These are phyloP conservation scores for Sycophaga agraensis DNA, from an alignment of 1,140 invertebrate genomes.

Conservation along the genomic window DNA sequence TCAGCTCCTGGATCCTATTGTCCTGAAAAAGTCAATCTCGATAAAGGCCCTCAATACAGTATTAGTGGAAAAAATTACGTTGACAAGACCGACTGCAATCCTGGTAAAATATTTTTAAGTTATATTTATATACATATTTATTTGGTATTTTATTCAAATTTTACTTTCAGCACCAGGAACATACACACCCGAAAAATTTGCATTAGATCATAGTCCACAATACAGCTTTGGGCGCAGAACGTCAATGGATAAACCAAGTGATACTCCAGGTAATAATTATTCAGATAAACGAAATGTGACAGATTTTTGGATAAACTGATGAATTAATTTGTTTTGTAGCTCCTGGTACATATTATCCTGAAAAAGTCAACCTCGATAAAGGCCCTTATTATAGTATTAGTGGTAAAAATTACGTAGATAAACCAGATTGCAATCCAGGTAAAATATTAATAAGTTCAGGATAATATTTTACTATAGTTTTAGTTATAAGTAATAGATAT, in stretches of 20 bases:
- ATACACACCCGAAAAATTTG: constrained; percentile 36
- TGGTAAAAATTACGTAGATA: constrained; percentile 32
- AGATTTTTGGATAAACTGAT: too few species aligned
- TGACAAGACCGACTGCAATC: constrained; percentile 36
- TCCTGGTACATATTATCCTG: constrained; percentile 38
- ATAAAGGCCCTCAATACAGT: constrained; percentile 34
- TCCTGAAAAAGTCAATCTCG: too few species aligned
- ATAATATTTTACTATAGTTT: too few species aligned
- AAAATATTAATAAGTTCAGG: too few species aligned
- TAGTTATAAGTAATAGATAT: too few species aligned
- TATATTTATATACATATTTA: neutral
- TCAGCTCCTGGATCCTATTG: constrained; percentile 8
- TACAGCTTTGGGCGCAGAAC: constrained; percentile 61
- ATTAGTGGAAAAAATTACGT: constrained; percentile 37
- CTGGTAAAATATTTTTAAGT: constrained; percentile 35
- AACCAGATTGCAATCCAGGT: constrained; percentile 42
- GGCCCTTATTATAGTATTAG: constrained; percentile 36
- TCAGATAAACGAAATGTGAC: too few species aligned
- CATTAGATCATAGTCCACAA: constrained; percentile 41
- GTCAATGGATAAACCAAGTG: constrained; percentile 24
- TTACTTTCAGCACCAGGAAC: constrained; percentile 46
- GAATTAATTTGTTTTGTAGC: constrained; percentile 23
- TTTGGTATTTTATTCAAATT: constrained; percentile 12
- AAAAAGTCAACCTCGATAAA: too few species aligned
- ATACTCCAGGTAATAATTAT: constrained; percentile 32